Conservation (phyloP, 2,797 vertebrate species). For the Serranus cabrilla region DNA sequence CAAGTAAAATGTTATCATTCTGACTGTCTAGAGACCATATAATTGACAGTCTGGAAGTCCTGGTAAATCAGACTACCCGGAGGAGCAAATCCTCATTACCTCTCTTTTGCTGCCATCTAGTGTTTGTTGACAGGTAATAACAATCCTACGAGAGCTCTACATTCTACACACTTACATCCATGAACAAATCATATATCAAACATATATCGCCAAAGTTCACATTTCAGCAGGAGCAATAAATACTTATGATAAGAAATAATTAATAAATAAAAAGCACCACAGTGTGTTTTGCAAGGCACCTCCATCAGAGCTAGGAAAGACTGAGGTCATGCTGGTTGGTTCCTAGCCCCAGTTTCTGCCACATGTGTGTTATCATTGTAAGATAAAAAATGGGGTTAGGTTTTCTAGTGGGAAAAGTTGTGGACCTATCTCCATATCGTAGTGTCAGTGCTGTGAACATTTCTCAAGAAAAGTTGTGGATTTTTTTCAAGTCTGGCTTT, state of each 20-base stretch:
- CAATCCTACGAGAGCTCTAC: neutral
- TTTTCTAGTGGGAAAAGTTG: too few relatives aligned
- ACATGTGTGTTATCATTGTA: neutral
- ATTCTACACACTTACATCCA: neutral
- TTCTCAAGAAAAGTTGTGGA: neutral
- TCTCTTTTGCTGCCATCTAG: slow-evolving; percentile 76
- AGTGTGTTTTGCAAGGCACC: too few relatives aligned
- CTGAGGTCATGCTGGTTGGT: neutral
- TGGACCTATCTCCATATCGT: neutral
- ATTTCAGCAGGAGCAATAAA: neutral
- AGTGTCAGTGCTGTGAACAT: too few relatives aligned
- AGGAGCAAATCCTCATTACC: neutral
- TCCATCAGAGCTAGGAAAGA: neutral
- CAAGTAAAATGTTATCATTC: neutral
- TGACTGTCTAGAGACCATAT: neutral
- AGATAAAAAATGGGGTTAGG: neutral
- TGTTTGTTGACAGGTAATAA: slow-evolving; percentile 8
- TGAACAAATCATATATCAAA: neutral
- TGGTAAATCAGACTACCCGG: neutral
- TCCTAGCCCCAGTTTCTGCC: neutral
- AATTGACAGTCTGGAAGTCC: neutral
- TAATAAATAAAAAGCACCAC: too few relatives aligned
- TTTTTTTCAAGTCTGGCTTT: too few relatives aligned
- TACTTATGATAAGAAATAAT: neutral
- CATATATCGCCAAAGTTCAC: neutral